Conservation (phyloP, 2,113 vertebrate species). For the Setophaga kirtlandii region DNA sequence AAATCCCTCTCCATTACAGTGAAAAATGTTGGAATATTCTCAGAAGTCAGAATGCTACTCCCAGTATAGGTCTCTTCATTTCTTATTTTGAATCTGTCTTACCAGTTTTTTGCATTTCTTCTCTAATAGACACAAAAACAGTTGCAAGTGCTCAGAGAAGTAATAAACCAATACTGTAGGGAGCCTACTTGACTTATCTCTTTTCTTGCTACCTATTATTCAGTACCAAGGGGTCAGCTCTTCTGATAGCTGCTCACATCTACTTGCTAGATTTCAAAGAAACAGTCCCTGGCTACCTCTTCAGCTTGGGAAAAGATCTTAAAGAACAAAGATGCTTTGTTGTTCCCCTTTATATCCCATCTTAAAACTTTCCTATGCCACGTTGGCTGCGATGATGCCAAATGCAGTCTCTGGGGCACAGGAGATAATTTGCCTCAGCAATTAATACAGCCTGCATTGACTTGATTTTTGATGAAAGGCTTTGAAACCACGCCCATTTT, state of each 20-base stretch:
- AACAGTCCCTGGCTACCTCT: not conserved
- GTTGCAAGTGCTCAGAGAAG: not conserved
- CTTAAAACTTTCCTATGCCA: constrained; percentile 17
- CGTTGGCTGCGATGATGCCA: not conserved
- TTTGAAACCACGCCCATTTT: not conserved
- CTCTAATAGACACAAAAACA: not conserved
- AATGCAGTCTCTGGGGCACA: not conserved
- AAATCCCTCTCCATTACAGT: not conserved
- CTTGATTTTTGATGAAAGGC: not conserved
- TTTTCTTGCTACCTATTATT: not conserved
- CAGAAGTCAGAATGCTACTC: not conserved
- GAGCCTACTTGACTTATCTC: not conserved
- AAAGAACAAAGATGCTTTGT: not conserved
- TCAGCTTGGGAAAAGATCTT: not conserved
- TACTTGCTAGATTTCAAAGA: constrained; percentile 20
- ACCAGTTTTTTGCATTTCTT: not conserved
- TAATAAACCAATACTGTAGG: not conserved
- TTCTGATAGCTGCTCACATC: not conserved
- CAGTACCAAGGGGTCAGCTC: not conserved
- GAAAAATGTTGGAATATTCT: not conserved
- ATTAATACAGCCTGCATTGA: not conserved
- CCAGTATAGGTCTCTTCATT: not conserved
- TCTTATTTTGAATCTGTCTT: not conserved
- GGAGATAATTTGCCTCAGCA: not conserved
- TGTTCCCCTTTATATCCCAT: not conserved